Evolutionary conservation across 2,888 invertebrate genomes (phyloP).

Genomic region (Drosophila putrida): DNA sequence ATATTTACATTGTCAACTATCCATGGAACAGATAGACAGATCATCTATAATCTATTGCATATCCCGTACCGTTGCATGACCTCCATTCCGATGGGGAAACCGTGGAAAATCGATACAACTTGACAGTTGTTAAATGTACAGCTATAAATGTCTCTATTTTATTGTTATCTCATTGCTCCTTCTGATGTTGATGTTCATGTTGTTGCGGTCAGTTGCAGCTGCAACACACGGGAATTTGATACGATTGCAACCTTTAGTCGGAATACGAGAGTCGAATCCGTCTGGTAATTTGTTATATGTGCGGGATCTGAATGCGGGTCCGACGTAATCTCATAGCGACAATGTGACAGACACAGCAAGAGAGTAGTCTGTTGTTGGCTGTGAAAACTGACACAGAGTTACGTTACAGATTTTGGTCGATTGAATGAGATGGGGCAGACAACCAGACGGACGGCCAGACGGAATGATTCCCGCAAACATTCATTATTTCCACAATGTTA

Average conservation of each 20-base stretch:
- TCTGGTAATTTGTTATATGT: constrained; percentile 25
- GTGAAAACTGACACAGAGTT: constrained; percentile 57
- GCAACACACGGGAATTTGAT: constrained; percentile 1
- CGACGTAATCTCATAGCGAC: constrained; percentile 37
- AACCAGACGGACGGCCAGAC: background rate
- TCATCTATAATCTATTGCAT: constrained; percentile 14
- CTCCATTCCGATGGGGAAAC: constrained; percentile 3
- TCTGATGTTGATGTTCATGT: background rate
- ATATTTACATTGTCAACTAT: constrained; percentile 2
- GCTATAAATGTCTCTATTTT: constrained; percentile 28
- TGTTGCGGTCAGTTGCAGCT: constrained; percentile 9
- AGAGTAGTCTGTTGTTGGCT: constrained; percentile 8
- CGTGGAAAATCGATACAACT: constrained; percentile 12
- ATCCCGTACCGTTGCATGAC: background rate
- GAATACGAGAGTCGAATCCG: background rate
- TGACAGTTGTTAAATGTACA: constrained; percentile 30
- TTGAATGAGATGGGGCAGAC: constrained; percentile 25
- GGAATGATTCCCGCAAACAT: constrained; percentile 48
- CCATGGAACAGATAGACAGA: background rate
- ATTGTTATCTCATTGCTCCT: constrained; percentile 9
- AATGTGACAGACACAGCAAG: constrained; percentile 33
- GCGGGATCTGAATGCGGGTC: background rate
- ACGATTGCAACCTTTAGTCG: constrained; percentile 16
- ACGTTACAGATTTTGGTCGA: constrained; percentile 49
- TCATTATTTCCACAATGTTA: constrained; percentile 70